Evolutionary conservation across 2,797 vertebrate species (phyloP), one percentile per base, ranked within the genome.

Genomic region (Scomberomorus guttatus): DNA sequence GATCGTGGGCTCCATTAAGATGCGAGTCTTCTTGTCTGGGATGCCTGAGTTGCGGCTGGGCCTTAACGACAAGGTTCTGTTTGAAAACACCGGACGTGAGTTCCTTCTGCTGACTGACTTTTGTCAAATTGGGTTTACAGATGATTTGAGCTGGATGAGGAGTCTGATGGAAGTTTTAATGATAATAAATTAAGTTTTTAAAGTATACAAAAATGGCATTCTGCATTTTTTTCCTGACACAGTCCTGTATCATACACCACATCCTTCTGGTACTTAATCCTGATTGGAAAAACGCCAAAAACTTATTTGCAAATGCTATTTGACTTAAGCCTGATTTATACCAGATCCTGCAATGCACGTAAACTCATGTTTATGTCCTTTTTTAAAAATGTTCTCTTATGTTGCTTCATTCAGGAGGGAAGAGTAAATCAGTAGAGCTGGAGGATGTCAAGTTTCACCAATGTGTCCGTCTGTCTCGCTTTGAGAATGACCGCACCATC

Each of bases 41-140:
- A 99, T 99, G 98, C 98, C 98, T 0, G 98, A 99, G 88, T 89
- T 99, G 82, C 96, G 98, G 24, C 94, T 99, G 1, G 98, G 98
- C 9, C 93, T 99, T 15, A 99, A 99, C 0, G 98, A 99, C 94
- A 99, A 99, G 93, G 98, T 99, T 80, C 96, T 99, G 82, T 99
- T 99, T 58, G 98, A 99, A 87, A 99, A 99, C 76, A 99, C 98
- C 29, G 98, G 98, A 94, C 97, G 98, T 99, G 94, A 99, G 98
- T 99, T 85, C 46, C 50, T 20, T 20, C 42, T 37, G 18, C 4
- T 12, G 25, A n/a, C 37, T 42, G 6, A 50, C 12, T 50, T 69
- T 1, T 13, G 20, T 29, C 7, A 29, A 27, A 4, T 27, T 57
- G 18, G 61, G 50, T 20, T 15, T 10, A 27, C 6, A 6, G 17